Percentiles rank a stretch among this genome's conserved stretches.
Conservation (phyloP, 2,888 invertebrate species). For the Brenthis daphne region DNA sequence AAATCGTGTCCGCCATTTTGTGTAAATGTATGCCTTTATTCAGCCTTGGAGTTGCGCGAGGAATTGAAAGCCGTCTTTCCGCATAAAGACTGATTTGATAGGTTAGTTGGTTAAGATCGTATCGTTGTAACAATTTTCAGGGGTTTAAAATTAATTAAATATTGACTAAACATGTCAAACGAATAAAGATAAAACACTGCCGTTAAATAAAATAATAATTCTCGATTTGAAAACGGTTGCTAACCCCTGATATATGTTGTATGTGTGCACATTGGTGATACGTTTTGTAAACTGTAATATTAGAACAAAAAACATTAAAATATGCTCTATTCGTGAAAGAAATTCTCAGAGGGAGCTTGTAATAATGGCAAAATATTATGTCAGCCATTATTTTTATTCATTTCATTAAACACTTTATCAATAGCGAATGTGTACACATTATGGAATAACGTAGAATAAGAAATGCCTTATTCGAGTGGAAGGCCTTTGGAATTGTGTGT, state of each 20-base stretch:
- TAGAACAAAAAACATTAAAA: too few species aligned
- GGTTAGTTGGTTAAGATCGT: slow-evolving; percentile 37
- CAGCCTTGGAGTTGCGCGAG: slow-evolving; percentile 40
- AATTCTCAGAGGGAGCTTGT: too few species aligned
- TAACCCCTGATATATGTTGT: slow-evolving; percentile 11
- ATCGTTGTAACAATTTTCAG: slow-evolving; percentile 6
- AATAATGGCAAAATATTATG: too few species aligned
- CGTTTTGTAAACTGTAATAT: too few species aligned
- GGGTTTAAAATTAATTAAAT: slow-evolving; percentile 7
- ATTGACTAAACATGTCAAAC: not conserved
- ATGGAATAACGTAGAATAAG: slow-evolving; percentile 9
- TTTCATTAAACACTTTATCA: too few species aligned
- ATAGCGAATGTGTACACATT: slow-evolving; percentile 3
- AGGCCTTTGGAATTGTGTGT: slow-evolving; percentile 16
- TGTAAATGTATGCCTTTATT: slow-evolving; percentile 38
- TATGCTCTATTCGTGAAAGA: too few species aligned
- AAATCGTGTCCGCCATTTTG: slow-evolving; percentile 32
- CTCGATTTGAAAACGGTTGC: slow-evolving; percentile 6
- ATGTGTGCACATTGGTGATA: not conserved
- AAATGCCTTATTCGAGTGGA: slow-evolving; percentile 11
- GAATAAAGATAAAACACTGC: not conserved
- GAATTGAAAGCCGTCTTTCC: slow-evolving; percentile 49
- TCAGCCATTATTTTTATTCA: too few species aligned
- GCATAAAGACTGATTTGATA: slow-evolving; percentile 50
- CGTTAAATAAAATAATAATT: not conserved